phyloP scores from a whole-genome alignment of 1,140 invertebrate species.

The Onthophagus taurus region DNA sequence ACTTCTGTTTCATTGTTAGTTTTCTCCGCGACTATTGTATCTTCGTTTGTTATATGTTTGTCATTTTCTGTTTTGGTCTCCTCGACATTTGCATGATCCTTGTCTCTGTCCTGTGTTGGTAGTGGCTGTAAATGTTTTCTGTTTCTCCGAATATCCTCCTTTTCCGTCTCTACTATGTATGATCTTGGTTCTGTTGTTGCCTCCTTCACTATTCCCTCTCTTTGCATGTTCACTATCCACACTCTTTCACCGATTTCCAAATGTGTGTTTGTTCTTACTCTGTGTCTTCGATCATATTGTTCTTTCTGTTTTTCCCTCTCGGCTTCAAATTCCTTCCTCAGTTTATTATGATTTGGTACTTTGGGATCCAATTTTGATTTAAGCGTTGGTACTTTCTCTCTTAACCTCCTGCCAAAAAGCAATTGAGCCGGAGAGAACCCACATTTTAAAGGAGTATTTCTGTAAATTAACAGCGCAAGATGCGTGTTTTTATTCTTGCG shows the following conservation, averaged over 20 bases:
- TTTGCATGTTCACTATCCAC: slow-evolving; percentile 9
- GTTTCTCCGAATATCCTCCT: slow-evolving; percentile 3
- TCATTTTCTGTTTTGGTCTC: no score
- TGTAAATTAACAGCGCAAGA: slow-evolving; percentile 23
- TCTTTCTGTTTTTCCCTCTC: slow-evolving; percentile 2
- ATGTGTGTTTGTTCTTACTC: neutral
- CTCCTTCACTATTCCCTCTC: slow-evolving; percentile 4
- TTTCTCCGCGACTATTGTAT: no score
- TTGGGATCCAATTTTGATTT: slow-evolving; percentile 14
- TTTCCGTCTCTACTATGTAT: slow-evolving; percentile 4
- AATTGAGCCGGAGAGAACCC: slow-evolving; percentile 17
- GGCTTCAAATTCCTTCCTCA: no score
- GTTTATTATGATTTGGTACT: neutral
- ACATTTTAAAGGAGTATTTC: slow-evolving; percentile 26
- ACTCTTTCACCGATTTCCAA: slow-evolving; percentile 9
- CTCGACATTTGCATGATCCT: no score
- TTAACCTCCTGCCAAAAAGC: slow-evolving; percentile 21
- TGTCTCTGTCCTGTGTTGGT: no score
- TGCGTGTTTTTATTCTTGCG: slow-evolving; percentile 23
- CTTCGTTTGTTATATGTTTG: no score
- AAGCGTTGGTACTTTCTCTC: slow-evolving; percentile 16
- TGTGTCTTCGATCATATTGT: slow-evolving; percentile 8
- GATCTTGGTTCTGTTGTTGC: slow-evolving; percentile 6
- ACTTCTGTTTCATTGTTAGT: no score
- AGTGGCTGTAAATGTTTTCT: slow-evolving; percentile 11